Evolutionary conservation across 2,888 invertebrate species (phyloP).

Genomic region (Seladonia tumulorum): DNA sequence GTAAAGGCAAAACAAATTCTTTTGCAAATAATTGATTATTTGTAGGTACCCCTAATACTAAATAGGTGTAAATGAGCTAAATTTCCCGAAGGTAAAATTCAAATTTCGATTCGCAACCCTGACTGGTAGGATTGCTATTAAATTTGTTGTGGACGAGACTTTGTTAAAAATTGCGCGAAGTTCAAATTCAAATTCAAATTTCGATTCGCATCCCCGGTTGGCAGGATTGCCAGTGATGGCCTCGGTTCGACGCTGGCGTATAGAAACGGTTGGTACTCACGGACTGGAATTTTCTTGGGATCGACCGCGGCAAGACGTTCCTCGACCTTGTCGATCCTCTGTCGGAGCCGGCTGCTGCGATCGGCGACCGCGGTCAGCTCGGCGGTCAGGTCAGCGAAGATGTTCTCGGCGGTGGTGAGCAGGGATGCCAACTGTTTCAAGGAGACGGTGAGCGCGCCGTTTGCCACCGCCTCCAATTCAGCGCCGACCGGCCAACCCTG

Average conservation of each 20-base stretch:
- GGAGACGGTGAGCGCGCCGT: constrained; percentile 93
- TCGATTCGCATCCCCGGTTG: constrained; percentile 1
- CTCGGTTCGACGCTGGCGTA: not conserved
- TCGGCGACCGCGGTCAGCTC: constrained; percentile 91
- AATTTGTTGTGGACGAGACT: not conserved
- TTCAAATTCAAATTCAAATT: not conserved
- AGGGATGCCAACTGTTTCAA: constrained; percentile 94
- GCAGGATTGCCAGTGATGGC: constrained; percentile 4
- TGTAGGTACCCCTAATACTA: too few species aligned
- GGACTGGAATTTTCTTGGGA: constrained; percentile 96
- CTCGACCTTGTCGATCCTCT: constrained; percentile 89
- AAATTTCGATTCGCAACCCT: not conserved
- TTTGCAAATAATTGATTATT: too few species aligned
- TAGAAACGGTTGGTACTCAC: constrained; percentile 88
- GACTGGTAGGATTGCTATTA: not conserved
- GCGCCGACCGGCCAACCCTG: constrained; percentile 92
- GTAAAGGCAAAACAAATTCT: too few species aligned
- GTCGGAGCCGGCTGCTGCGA: constrained; percentile 89
- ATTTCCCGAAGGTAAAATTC: not conserved
- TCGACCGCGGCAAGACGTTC: constrained; percentile 90
- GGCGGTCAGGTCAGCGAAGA: constrained; percentile 92
- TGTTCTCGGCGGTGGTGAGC: constrained; percentile 93
- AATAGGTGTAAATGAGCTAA: too few species aligned
- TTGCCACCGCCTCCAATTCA: constrained; percentile 94
- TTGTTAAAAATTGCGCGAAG: not conserved